phyloP scores from a whole-genome alignment of 1,140 invertebrate genomes.

The Elysia chlorotica region DNA sequence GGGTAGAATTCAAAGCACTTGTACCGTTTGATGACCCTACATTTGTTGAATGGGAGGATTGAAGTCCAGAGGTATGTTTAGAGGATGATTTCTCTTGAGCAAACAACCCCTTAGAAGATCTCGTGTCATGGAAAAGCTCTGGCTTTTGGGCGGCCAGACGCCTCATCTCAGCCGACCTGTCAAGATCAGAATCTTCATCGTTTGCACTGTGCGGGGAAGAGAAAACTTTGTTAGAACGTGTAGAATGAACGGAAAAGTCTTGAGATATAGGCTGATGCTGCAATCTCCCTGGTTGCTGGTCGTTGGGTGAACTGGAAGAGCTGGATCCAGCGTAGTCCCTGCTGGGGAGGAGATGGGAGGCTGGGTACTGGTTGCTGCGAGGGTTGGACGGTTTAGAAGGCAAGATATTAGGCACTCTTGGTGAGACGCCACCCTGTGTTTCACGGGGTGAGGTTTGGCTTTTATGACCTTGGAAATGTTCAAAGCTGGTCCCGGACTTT shows the following conservation, averaged over 20 bases:
- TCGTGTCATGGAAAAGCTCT: slow-evolving; percentile 8
- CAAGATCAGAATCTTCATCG: background rate
- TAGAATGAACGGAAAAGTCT: no score
- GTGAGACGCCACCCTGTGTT: no score
- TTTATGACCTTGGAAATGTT: background rate
- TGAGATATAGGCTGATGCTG: no score
- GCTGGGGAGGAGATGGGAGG: background rate
- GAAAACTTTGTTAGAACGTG: background rate
- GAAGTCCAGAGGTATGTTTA: no score
- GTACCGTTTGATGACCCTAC: no score
- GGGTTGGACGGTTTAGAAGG: background rate
- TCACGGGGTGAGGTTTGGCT: no score
- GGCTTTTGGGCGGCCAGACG: background rate
- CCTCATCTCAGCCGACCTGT: slow-evolving; percentile 10
- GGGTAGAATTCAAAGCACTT: no score
- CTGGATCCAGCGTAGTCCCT: background rate
- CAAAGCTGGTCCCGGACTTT: background rate
- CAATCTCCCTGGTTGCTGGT: no score
- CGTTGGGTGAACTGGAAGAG: background rate
- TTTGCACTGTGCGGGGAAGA: background rate
- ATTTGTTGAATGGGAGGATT: no score
- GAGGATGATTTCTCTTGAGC: no score
- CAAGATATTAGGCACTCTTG: no score
- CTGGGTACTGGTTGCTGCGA: background rate
- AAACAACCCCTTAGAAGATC: no score